A percentile compares a stretch with the other conserved stretches of the same genome.
phyloP scores from a whole-genome alignment of 2,797 vertebrate species.

The Cygnus olor region DNA sequence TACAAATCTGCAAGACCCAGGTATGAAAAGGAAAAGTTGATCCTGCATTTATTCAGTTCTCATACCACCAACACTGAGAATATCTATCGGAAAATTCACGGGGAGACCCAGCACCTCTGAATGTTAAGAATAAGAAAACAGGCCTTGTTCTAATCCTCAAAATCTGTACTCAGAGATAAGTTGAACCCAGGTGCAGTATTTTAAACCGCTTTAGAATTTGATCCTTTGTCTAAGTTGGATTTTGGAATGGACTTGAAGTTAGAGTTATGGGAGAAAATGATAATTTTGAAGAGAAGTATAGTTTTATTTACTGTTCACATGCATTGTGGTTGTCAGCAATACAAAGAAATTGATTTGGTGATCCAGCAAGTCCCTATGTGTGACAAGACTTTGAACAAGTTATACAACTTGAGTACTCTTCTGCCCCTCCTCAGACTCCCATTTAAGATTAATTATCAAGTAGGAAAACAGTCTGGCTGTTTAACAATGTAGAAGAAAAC shows the following conservation, averaged over 20 bases:
- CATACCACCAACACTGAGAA: background rate
- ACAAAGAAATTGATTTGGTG: background rate
- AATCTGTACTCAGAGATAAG: background rate
- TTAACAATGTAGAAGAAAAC: background rate
- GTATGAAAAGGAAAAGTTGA: conserved; percentile 67
- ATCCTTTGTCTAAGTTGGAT: background rate
- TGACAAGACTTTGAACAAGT: background rate
- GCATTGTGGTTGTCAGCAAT: accelerated
- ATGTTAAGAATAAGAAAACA: background rate
- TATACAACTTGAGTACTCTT: background rate
- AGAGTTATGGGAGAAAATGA: background rate
- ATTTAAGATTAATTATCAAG: background rate
- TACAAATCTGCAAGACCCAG: conserved; percentile 96
- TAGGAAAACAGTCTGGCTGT: background rate
- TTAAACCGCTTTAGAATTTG: background rate
- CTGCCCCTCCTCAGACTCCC: background rate
- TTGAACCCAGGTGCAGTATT: background rate
- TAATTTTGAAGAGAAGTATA: background rate
- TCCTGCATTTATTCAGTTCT: background rate
- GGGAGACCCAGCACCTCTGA: background rate
- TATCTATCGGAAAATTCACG: background rate
- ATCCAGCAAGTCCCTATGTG: background rate
- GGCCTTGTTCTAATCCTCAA: background rate
- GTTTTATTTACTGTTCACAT: background rate
- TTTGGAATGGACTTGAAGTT: background rate